Evolutionary conservation across 2,113 vertebrate species (phyloP).

Genomic region (Vidua chalybeata): DNA sequence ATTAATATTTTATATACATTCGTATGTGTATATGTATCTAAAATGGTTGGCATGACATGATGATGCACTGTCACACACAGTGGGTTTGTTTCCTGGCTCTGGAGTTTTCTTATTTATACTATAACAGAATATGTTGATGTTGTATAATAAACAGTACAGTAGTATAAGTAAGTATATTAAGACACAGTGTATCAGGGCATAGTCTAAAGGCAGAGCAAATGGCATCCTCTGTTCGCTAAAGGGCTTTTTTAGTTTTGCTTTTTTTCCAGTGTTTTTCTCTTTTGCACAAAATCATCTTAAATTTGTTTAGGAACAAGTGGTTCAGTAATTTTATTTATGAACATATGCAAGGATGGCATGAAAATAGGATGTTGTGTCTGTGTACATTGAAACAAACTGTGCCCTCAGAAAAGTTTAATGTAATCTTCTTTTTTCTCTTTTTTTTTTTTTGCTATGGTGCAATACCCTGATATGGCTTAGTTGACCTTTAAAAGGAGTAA

Average conservation of each 20-base stretch:
- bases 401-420: not conserved
- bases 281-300: not conserved
- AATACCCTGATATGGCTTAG: not conserved
- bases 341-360: not conserved
- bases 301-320: not conserved
- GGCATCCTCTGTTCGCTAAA: not conserved
- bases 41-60: not conserved
- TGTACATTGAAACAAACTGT: not conserved
- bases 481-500: not conserved
- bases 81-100: constrained; percentile 5
- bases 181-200: not conserved
- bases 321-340: constrained; percentile 29
- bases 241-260: not conserved
- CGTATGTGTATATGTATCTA: not conserved
- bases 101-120: constrained; percentile 47
- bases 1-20: not conserved
- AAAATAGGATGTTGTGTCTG: not conserved
- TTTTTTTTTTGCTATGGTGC: not conserved
- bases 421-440: not conserved
- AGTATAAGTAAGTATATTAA: constrained; percentile 27
- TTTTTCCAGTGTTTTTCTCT: not conserved
- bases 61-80: not conserved
- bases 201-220: not conserved
- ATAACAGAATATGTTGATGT: constrained; percentile 9
- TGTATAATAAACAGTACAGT: constrained; percentile 19